Evolutionary conservation across 2,113 vertebrate genomes (phyloP), one percentile per base, ranked within the genome.

Genomic region (Hiodon alosoides): DNA sequence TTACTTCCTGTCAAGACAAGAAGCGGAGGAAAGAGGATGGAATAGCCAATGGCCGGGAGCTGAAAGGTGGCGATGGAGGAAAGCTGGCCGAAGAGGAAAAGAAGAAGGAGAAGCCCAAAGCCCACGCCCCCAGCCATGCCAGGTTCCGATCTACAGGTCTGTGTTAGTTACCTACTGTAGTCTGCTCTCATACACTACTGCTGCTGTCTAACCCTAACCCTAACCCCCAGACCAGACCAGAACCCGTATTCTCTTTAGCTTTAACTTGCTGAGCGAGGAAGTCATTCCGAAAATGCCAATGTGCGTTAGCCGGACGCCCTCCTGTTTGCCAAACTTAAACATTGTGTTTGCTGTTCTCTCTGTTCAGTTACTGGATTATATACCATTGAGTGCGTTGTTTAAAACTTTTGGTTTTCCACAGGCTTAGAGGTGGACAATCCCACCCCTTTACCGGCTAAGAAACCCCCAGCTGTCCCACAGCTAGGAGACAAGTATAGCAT

Each of bases 71-170:
- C 81, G 52, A 90, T 67, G 17, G 16, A 80, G 69, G 89, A 77
- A 85, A 93, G 86, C 76, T 60, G 83, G 76, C 16, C 0, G 94
- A 96, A 0, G 96, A 98, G 55, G 95, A 96, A 74, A 97, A 93
- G 76, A 97, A 94, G 83, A 89, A 89, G 78, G 95, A 97, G 68
- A 98, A 98, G 62, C 93, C 94, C n/a, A 98, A 98, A 85, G 94
- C 93, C 3, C 91, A 94, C 0, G 95, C 96, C 0, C 96, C 96
- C 8, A 98, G 95, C 81, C 96, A 98, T 0, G 83, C 96, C 71
- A 98, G 96, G 82, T 96, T 98, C 73, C 93, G 96, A 73, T 98
- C 95, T 65, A 98, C 95, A 5, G 96, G 96, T 98, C 77, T 69
- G 47, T 8, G 2, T 9, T 0, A 1, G 6, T n/a, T 64, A 17